Conservation (phyloP, 2,888 invertebrate species). For the Eilema depressum region DNA sequence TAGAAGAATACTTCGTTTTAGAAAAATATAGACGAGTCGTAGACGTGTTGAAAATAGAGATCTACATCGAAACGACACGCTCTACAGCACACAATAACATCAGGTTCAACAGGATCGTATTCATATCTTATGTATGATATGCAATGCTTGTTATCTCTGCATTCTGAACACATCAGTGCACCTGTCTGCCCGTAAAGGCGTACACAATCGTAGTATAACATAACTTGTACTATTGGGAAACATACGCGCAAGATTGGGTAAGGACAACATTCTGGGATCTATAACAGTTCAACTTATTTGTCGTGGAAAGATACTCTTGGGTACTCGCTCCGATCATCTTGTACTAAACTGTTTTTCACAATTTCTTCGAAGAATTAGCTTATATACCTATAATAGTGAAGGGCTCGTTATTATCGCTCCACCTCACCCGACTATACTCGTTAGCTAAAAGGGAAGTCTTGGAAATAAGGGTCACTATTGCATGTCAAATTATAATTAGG, state of each 20-base stretch:
- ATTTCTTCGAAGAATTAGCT: too few species aligned
- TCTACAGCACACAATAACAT: not conserved
- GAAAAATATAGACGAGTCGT: not conserved
- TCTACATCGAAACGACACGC: not conserved
- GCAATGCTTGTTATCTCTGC: slow-evolving; percentile 15
- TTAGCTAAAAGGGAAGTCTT: too few species aligned
- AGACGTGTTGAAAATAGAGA: not conserved
- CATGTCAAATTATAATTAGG: too few species aligned
- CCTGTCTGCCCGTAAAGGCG: not conserved
- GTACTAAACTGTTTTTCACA: too few species aligned
- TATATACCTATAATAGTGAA: too few species aligned
- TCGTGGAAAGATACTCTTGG: not conserved
- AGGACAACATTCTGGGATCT: not conserved
- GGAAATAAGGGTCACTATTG: too few species aligned
- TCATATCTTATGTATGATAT: slow-evolving; percentile 2
- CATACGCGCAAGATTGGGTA: not conserved
- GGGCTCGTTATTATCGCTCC: too few species aligned
- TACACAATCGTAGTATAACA: not conserved
- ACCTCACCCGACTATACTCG: too few species aligned
- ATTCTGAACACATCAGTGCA: slow-evolving; percentile 15
- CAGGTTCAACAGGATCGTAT: not conserved
- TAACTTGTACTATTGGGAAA: not conserved
- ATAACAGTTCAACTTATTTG: not conserved
- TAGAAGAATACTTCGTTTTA: too few species aligned
- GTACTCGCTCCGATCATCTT: too few species aligned